Evolutionary conservation across 2,888 invertebrate genomes (phyloP).

Genomic region (Himalopsyche anomala): DNA sequence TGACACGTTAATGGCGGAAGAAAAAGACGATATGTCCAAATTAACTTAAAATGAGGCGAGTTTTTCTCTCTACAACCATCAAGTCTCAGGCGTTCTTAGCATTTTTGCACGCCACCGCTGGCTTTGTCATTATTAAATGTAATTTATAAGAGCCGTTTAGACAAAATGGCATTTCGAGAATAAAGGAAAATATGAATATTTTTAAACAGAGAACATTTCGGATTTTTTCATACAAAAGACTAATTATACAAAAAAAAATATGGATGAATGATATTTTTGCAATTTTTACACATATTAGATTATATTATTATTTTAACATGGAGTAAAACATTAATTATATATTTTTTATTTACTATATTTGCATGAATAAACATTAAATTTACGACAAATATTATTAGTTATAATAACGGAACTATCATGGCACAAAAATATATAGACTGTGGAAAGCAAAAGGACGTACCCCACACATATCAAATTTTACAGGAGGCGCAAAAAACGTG

Average conservation of each 20-base stretch:
- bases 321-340: too few relatives aligned
- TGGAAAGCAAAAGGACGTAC: too few relatives aligned
- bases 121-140: slow-evolving; percentile 31
- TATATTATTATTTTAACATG: too few relatives aligned
- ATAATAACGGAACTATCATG: too few relatives aligned
- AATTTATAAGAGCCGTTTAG: slow-evolving; percentile 34
- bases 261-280: too few relatives aligned
- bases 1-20: slow-evolving; percentile 21
- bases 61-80: slow-evolving; percentile 6
- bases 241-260: background rate
- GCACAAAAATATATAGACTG: too few relatives aligned
- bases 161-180: slow-evolving; percentile 30
- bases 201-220: background rate
- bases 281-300: too few relatives aligned
- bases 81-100: slow-evolving; percentile 22
- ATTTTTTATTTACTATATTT: too few relatives aligned
- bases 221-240: background rate
- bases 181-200: slow-evolving; percentile 30
- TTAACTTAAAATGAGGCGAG: slow-evolving; percentile 26
- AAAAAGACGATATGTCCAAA: slow-evolving; percentile 34
- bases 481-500: too few relatives aligned
- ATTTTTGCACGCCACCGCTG: slow-evolving; percentile 26
- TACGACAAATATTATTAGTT: too few relatives aligned
- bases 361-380: too few relatives aligned
- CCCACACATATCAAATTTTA: too few relatives aligned